Conservation (phyloP, 2,888 invertebrate genomes). For the Oscheius onirici region DNA sequence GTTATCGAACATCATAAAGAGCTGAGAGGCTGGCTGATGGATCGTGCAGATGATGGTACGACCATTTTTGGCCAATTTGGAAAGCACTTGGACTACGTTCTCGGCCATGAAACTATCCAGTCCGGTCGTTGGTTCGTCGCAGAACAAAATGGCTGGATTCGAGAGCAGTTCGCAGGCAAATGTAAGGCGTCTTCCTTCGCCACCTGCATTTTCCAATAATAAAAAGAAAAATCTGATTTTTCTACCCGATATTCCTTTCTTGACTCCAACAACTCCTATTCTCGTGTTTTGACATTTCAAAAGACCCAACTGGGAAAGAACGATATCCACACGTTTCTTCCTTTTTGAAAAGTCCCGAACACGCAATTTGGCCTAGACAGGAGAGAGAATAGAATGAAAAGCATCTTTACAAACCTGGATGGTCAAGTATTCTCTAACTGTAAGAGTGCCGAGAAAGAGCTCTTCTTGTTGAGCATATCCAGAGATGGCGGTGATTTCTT, state of each 20-base stretch:
- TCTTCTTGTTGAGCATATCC: conserved; percentile 71
- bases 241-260: conserved; percentile 72
- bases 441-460: conserved; percentile 69
- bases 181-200: conserved; percentile 77
- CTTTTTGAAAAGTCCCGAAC: conserved; percentile 78
- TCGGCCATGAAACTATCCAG: conserved; percentile 96
- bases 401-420: conserved; percentile 72
- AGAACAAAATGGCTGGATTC: conserved; percentile 92
- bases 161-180: conserved; percentile 90
- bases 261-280: conserved; percentile 86
- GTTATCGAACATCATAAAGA: conserved; percentile 68
- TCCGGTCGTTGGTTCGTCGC: conserved; percentile 91
- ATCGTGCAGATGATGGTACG: conserved; percentile 71
- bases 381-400: background rate
- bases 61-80: conserved; percentile 62
- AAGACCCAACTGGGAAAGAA: conserved; percentile 85
- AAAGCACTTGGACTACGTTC: conserved; percentile 81
- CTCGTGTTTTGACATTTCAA: conserved; percentile 88
- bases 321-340: conserved; percentile 72
- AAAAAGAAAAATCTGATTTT: no score
- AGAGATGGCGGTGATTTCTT: conserved; percentile 60
- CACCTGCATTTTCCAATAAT: conserved; percentile 82
- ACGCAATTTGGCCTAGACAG: conserved; percentile 51
- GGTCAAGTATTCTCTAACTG: conserved; percentile 69
- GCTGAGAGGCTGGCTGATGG: conserved; percentile 70